Evolutionary conservation across 2,797 vertebrate genomes (phyloP).

Genomic region (Urocyon cinereoargenteus): DNA sequence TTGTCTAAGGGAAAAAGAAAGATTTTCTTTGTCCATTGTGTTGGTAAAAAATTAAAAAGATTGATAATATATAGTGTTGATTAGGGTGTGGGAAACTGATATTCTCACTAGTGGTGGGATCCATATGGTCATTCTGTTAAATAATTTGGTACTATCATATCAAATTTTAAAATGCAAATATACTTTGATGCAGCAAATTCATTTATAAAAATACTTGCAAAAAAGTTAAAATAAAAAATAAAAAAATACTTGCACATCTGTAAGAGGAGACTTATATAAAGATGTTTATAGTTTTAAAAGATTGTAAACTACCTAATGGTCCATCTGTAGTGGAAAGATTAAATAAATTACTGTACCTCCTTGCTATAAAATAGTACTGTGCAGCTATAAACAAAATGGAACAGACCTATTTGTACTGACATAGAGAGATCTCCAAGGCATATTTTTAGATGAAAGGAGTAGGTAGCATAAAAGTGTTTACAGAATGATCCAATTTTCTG

Average conservation of each 20-base stretch:
- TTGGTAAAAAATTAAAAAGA: constrained; percentile 41
- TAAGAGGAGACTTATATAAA: constrained; percentile 38
- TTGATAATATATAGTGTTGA: constrained; percentile 30
- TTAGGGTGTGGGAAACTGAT: constrained; percentile 39
- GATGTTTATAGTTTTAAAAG: constrained; percentile 57
- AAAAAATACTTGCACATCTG: constrained; percentile 64
- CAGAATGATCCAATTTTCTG: not conserved
- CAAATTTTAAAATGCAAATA: constrained; percentile 66
- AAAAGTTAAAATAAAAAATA: too few relatives aligned
- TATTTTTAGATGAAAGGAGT: constrained; percentile 41
- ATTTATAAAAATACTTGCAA: constrained; percentile 60
- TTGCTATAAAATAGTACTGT: constrained; percentile 49
- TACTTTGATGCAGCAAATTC: constrained; percentile 48
- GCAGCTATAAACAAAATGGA: constrained; percentile 34
- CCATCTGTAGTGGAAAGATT: constrained; percentile 57
- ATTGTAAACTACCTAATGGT: constrained; percentile 50
- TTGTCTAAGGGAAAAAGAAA: not conserved
- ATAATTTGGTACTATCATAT: constrained; percentile 55
- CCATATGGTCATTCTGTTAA: constrained; percentile 48
- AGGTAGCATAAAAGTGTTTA: constrained; percentile 36
- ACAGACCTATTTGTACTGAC: not conserved
- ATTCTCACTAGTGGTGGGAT: not conserved
- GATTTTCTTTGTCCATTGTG: not conserved
- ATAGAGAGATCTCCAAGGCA: constrained; percentile 38
- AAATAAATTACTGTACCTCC: constrained; percentile 43